phyloP scores from a whole-genome alignment of 1,140 invertebrate species.

The Brachionus manjavacas region DNA sequence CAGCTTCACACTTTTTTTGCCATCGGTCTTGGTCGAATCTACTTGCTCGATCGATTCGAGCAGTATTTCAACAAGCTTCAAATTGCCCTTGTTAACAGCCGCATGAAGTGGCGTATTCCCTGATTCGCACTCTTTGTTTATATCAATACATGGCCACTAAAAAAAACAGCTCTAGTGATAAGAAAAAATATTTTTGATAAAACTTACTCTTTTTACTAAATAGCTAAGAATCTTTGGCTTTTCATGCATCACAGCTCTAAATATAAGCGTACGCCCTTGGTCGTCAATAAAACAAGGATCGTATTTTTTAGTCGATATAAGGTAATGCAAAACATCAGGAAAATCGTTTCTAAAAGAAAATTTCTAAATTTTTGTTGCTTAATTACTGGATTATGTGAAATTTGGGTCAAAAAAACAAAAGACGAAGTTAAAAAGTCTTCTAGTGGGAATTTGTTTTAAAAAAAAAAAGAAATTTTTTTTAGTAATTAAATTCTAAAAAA shows the following conservation, averaged over 20 bases:
- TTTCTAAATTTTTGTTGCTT: background rate
- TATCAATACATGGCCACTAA: slow-evolving; percentile 46
- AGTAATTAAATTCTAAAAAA: no score
- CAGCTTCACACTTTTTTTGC: slow-evolving; percentile 44
- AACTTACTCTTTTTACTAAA: slow-evolving; percentile 50
- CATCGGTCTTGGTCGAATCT: background rate
- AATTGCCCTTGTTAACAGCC: slow-evolving; percentile 52
- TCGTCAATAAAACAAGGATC: slow-evolving; percentile 46
- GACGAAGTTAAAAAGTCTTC: no score
- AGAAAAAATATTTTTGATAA: background rate
- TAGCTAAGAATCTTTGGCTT: slow-evolving; percentile 50
- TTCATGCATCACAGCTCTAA: slow-evolving; percentile 53
- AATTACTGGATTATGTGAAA: no score
- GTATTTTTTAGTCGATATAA: slow-evolving; percentile 48
- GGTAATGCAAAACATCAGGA: slow-evolving; percentile 54
- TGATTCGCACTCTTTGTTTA: slow-evolving; percentile 51
- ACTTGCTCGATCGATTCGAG: slow-evolving; percentile 43
- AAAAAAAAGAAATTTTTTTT: no score
- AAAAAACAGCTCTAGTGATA: slow-evolving; percentile 24
- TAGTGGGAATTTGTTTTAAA: no score
- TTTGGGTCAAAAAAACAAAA: no score
- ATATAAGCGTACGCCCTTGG: slow-evolving; percentile 50
- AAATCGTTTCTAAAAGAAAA: slow-evolving; percentile 46
- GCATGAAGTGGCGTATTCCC: slow-evolving; percentile 56
- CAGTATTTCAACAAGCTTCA: slow-evolving; percentile 48